Conservation (phyloP, 2,888 invertebrate species). For the Cataglyphis rosenhaueri region DNA sequence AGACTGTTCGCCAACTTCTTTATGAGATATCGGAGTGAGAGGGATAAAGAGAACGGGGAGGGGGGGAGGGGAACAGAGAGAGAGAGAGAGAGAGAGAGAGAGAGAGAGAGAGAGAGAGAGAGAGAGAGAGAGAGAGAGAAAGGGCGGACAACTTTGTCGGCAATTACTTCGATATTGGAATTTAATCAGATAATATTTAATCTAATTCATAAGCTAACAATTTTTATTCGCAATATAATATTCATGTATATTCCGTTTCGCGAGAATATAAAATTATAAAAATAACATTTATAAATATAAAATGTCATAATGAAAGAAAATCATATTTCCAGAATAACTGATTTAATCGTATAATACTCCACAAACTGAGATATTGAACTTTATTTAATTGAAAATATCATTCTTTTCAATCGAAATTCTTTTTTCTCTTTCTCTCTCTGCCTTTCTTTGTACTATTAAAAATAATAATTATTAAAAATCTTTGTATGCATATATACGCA, state of each 20-base stretch:
- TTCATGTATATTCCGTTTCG: not conserved
- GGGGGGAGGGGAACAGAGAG: too few species aligned
- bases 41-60: not conserved
- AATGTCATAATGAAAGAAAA: not conserved
- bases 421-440: not conserved
- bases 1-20: constrained; percentile 37
- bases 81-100: too few species aligned
- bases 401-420: not conserved
- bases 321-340: not conserved
- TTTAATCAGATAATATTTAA: constrained; percentile 23
- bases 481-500: not conserved
- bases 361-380: not conserved
- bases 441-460: not conserved
- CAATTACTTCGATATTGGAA: constrained; percentile 24
- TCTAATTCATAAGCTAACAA: not conserved
- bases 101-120: too few species aligned
- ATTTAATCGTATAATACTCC: not conserved
- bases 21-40: constrained; percentile 22
- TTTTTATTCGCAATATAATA: not conserved
- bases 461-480: not conserved
- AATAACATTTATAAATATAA: not conserved
- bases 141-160: not conserved
- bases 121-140: not conserved
- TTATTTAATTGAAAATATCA: not conserved
- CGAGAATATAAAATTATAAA: constrained; percentile 1